Evolutionary conservation across 2,888 invertebrate species (phyloP).

Genomic region (Ochropleura plecta): DNA sequence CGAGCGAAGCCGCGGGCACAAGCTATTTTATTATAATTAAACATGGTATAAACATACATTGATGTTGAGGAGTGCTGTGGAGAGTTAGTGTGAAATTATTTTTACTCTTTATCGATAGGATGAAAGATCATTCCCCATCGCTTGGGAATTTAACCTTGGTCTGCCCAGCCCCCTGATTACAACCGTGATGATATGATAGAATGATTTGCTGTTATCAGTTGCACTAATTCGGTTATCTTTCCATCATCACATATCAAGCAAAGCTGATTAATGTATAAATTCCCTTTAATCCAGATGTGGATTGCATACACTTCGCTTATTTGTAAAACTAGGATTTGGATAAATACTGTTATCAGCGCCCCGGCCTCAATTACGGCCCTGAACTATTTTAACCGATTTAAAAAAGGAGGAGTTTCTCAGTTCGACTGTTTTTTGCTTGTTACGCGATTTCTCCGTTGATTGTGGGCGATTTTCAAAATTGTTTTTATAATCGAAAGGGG

Average conservation of each 20-base stretch:
- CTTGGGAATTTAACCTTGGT: neutral
- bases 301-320: neutral
- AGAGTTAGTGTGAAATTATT: neutral
- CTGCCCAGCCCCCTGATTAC: neutral
- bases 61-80: too few species aligned
- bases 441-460: too few species aligned
- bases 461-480: too few species aligned
- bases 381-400: too few species aligned
- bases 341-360: neutral
- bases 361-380: neutral
- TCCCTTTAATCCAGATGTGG: neutral
- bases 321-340: neutral
- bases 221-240: neutral
- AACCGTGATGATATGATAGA: neutral
- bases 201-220: neutral
- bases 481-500: too few species aligned
- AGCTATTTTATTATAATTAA: neutral
- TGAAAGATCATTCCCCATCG: neutral
- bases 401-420: too few species aligned
- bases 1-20: too few species aligned
- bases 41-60: slow-evolving; percentile 6
- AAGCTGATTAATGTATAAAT: neutral
- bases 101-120: neutral
- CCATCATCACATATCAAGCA: neutral
- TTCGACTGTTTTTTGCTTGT: too few species aligned